phyloP scores from a whole-genome alignment of 53 echinoderm and acorn worm species.

The Luidia sarsii region DNA sequence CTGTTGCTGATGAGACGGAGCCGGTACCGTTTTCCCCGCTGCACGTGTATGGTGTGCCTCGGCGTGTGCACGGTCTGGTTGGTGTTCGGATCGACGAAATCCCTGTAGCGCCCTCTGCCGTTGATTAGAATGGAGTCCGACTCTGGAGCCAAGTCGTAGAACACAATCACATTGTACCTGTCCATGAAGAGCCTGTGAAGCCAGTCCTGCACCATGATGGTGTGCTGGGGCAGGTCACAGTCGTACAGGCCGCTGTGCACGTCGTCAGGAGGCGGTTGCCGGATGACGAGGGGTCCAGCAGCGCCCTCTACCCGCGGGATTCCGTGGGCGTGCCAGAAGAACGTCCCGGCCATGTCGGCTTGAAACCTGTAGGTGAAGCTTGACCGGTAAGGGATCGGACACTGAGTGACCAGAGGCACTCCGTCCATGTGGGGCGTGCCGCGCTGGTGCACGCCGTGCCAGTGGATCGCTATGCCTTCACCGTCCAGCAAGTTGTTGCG shows the following conservation, averaged over 20 bases:
- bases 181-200: neutral
- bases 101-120: constrained; percentile 47
- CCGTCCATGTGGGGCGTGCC: constrained; percentile 90
- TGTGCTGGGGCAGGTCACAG: constrained; percentile 63
- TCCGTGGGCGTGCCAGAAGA: constrained; percentile 85
- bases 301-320: constrained; percentile 65
- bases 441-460: constrained; percentile 86
- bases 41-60: constrained; percentile 52
- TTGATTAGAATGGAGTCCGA: constrained; percentile 72
- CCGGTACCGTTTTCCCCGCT: constrained; percentile 60
- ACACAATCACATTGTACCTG: neutral
- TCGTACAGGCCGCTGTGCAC: constrained; percentile 65
- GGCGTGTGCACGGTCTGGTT: constrained; percentile 12
- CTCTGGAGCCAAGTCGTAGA: neutral
- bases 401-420: constrained; percentile 72
- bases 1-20: constrained; percentile 76
- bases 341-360: constrained; percentile 72
- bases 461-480: constrained; percentile 79
- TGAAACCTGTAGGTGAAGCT: constrained; percentile 75
- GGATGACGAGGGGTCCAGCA: constrained; percentile 68
- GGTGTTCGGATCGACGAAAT: neutral
- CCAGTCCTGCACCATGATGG: constrained; percentile 65
- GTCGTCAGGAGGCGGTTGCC: constrained; percentile 59
- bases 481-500: constrained; percentile 59
- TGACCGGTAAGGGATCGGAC: constrained; percentile 62